A percentile compares a stretch with the other conserved stretches of the same genome.
Conservation (phyloP, 2,797 vertebrate genomes). For the Epinephelus coioides region DNA sequence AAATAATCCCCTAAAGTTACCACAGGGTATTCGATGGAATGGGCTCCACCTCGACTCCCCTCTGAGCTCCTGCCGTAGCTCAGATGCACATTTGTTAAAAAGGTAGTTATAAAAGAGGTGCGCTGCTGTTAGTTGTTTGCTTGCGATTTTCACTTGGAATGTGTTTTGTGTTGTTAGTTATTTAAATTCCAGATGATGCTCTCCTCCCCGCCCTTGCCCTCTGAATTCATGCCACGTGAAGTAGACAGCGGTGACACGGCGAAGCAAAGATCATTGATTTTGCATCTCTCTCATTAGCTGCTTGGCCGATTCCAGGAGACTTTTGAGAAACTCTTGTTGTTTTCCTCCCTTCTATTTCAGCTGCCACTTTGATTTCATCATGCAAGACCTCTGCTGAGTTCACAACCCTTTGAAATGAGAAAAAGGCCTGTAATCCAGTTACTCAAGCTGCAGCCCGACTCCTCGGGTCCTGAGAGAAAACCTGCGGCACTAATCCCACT, state of each 20-base stretch:
- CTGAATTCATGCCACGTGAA: conserved; percentile 20
- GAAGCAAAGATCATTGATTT: conserved; percentile 73
- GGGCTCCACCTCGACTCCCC: conserved; percentile 72
- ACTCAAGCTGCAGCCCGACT: conserved; percentile 87
- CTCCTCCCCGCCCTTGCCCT: neutral
- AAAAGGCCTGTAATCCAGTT: conserved; percentile 96
- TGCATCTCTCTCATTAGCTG: conserved; percentile 70
- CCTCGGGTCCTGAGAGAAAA: conserved; percentile 88
- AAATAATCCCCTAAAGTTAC: conserved; percentile 87
- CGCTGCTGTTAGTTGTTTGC: conserved; percentile 31
- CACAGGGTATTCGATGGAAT: conserved; percentile 80
- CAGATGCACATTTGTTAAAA: conserved; percentile 48
- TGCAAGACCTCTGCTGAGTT: conserved; percentile 94
- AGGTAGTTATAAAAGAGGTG: conserved; percentile 35
- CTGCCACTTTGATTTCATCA: conserved; percentile 99
- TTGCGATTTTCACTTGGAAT: conserved; percentile 27
- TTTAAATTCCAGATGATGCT: conserved; percentile 15
- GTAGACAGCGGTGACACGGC: conserved; percentile 28
- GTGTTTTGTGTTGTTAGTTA: conserved; percentile 17
- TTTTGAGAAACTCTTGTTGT: conserved; percentile 86
- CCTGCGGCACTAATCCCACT: conserved; percentile 81
- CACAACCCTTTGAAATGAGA: conserved; percentile 96
- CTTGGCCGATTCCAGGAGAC: conserved; percentile 80
- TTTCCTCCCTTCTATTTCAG: conserved; percentile 86
- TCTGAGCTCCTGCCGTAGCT: conserved; percentile 49